Base-by-base conservation (phyloP, 2,797 vertebrate genomes). In the Scolopax rusticola region DNA sequence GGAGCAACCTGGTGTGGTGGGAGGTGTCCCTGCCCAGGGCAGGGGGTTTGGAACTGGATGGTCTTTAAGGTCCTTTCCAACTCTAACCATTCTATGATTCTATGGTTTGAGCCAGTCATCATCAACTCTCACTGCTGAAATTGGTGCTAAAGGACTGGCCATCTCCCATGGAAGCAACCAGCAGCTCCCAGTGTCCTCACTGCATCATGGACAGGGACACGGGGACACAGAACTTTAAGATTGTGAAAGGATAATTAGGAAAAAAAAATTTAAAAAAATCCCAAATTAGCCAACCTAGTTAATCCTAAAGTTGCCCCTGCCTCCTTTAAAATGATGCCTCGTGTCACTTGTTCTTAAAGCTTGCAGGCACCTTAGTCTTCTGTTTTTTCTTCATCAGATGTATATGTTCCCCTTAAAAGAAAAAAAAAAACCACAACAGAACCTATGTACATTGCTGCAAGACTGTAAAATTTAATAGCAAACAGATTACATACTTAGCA, bases 401-500 rank as follows among this genome's bases (percentile, higher is more conserved):
- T 95, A 84, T 96, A 92, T 85, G 95, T 88, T 97, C 83, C 91
- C 85, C 84, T 79, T 77, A 60, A 96, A 91, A 63, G 88, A 83
- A 89, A 97, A 96, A 71, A 59, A 56, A 3, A 7, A 97, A 96
- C 24, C 17, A 38, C 81, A 84, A 50, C 38, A 86, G 88, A 85
- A 89, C 73, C 94, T 87, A 90, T 96, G 93, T 93, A 97, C 95
- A 90, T 96, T 97, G 97, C 93, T 97, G 97, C 97, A 97, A 97
- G 97, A 92, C 97, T 97, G 95, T 98, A 98, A 97, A 98, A 90
- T 96, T 97, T 98, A 98, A 98, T 97, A 97, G 97, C 97, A 98
- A 98, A 98, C 98, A 99, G 98, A 98, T 98, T 97, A 98, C 96
- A 90, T 94, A 96, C 98, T 98, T 94, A 98, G 98, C 97, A 98